Conservation (phyloP, 1,140 invertebrate genomes). For the Pissodes strobi region DNA sequence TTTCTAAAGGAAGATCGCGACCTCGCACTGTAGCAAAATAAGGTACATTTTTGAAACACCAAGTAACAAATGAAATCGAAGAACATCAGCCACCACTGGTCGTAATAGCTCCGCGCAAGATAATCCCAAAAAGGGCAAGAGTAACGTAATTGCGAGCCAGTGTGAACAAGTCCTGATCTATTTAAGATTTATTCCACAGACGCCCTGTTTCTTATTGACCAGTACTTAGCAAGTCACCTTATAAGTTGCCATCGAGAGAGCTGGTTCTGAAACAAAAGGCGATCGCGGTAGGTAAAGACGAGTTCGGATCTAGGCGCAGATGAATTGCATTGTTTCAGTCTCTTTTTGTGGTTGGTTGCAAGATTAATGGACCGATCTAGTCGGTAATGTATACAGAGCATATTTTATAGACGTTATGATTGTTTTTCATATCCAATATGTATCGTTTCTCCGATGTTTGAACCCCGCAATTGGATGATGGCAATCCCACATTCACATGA, state of each 20-base stretch:
- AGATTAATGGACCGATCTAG: too few relatives aligned
- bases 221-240: conserved; percentile 25
- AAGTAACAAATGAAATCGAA: too few relatives aligned
- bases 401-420: too few relatives aligned
- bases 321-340: conserved; percentile 4
- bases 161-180: conserved; percentile 29
- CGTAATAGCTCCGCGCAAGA: neutral
- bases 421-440: too few relatives aligned
- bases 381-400: too few relatives aligned
- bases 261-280: conserved; percentile 17
- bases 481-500: too few relatives aligned
- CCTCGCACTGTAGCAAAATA: too few relatives aligned
- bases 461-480: too few relatives aligned
- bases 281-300: neutral
- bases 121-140: conserved; percentile 23
- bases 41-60: too few relatives aligned
- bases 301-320: neutral
- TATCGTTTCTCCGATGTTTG: too few relatives aligned
- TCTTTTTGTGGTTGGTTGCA: too few relatives aligned
- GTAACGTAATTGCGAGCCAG: conserved; percentile 18
- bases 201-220: conserved; percentile 16
- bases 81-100: conserved; percentile 3
- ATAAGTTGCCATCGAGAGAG: conserved; percentile 8
- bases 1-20: too few relatives aligned
- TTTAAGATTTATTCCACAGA: conserved; percentile 26